Base-by-base conservation (phyloP, 2,888 invertebrate genomes). In the Parnassius mnemosyne region DNA sequence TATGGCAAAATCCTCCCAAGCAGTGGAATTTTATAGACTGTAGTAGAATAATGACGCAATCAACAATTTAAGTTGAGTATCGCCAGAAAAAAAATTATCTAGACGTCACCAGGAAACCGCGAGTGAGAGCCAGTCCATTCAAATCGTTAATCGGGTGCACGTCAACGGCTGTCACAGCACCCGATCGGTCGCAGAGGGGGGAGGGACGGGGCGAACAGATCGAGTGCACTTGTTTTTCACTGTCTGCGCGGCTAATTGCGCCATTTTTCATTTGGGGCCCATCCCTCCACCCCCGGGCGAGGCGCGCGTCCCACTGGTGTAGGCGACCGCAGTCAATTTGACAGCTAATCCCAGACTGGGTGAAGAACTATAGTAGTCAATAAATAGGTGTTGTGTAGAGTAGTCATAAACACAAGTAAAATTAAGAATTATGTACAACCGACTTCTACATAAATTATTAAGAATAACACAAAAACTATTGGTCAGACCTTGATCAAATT, bases 191-290 rank as follows among this genome's bases (percentile, higher is more conserved):
- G 20, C 10, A 1, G 13, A n/a, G 49, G 43, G 25, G 51, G 16
- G 25, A 13, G 44, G 16, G 34, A 1, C 7, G 46, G 10, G 53
- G 59, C 54, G 61, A 41, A 34, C 78, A 87, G 88, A 89, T 87
- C 81, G 86, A 88, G 87, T 87, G 87, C 87, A 86, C 88, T 89
- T 87, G 89, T 91, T 89, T 89, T 88, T 91, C 90, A 89, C 89
- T 89, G 90, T 90, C 90, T 85, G 84, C 77, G 83, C 78, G 81
- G 84, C 89, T 90, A 91, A 90, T 89, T 89, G 88, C 85, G 81
- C 87, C 83, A 89, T 90, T 90, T 89, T 86, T 91, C 90, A 89
- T 85, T 49, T 81, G 81, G 79, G 81, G 79, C 76, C 81, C 82
- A 82, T 73, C 74, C 78, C 76, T 66, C 65, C 71, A 72, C 69